A percentile compares a stretch with the other conserved stretches of the same genome.
Evolutionary conservation across 2,797 vertebrate genomes (phyloP).

Genomic region (Vespertilio murinus): DNA sequence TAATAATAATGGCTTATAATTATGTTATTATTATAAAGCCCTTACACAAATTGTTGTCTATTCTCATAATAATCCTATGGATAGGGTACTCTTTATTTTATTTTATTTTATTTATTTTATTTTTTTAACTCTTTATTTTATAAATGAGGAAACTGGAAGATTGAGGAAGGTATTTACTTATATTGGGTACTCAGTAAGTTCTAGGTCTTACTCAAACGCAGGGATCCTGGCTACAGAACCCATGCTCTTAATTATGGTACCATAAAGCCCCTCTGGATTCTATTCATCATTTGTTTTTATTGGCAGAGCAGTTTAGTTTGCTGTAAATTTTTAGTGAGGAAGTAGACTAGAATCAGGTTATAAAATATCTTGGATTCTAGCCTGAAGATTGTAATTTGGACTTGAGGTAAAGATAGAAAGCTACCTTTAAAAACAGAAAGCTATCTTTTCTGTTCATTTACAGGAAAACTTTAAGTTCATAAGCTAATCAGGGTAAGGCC

Average conservation of each 20-base stretch:
- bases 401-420: conserved; percentile 19
- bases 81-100: neutral
- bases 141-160: neutral
- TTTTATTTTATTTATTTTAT: no score
- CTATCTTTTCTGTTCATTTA: neutral
- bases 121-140: no score
- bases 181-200: neutral
- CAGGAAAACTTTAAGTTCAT: neutral
- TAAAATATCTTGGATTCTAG: conserved; percentile 12
- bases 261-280: neutral
- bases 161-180: neutral
- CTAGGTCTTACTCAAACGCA: neutral
- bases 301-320: neutral
- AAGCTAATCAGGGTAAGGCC: neutral
- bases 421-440: neutral
- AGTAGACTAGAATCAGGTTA: neutral
- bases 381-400: conserved; percentile 2
- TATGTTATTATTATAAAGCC: conserved; percentile 25
- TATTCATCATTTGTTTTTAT: neutral
- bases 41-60: conserved; percentile 36
- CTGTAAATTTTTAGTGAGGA: neutral
- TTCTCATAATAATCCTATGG: neutral
- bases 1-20: conserved; percentile 22
- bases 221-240: neutral
- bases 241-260: neutral